A percentile compares a stretch with the other conserved stretches of the same genome.
Conservation (phyloP, 2,888 invertebrate species). For the Elmis aenea region DNA sequence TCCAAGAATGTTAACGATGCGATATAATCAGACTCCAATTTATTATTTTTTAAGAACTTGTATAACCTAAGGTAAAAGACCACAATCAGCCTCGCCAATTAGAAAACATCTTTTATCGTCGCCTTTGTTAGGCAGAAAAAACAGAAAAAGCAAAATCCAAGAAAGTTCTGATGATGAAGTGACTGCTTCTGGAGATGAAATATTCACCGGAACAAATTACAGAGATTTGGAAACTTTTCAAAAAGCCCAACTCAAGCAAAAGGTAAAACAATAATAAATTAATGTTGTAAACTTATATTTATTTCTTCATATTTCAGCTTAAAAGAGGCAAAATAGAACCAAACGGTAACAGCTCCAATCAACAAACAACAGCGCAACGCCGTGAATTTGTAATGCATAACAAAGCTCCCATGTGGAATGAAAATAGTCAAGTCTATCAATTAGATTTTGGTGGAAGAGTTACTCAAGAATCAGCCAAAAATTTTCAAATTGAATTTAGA, state of each 20-base stretch:
- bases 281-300: slow-evolving; percentile 5
- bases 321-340: slow-evolving; percentile 65
- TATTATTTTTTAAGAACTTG: slow-evolving; percentile 6
- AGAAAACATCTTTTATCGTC: slow-evolving; percentile 76
- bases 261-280: too few relatives aligned
- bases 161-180: slow-evolving; percentile 83
- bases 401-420: slow-evolving; percentile 90
- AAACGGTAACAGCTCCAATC: slow-evolving; percentile 46
- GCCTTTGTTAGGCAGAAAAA: slow-evolving; percentile 71
- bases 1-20: too few relatives aligned
- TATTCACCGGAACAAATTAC: slow-evolving; percentile 67
- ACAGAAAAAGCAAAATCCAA: slow-evolving; percentile 64
- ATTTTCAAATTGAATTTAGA: slow-evolving; percentile 97
- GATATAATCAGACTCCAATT: too few relatives aligned
- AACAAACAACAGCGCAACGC: slow-evolving; percentile 51
- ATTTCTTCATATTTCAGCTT: slow-evolving; percentile 50
- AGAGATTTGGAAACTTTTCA: slow-evolving; percentile 87
- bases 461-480: slow-evolving; percentile 98
- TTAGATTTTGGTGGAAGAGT: slow-evolving; percentile 98
- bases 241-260: slow-evolving; percentile 85
- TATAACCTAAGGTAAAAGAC: slow-evolving; percentile 54
- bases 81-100: slow-evolving; percentile 76
- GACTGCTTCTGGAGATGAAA: slow-evolving; percentile 53
- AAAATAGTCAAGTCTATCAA: slow-evolving; percentile 98
- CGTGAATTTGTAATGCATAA: slow-evolving; percentile 94